Evolutionary conservation across 2,113 vertebrate species (phyloP), one percentile per base, ranked within the genome.

Genomic region (Tiliqua scincoides): DNA sequence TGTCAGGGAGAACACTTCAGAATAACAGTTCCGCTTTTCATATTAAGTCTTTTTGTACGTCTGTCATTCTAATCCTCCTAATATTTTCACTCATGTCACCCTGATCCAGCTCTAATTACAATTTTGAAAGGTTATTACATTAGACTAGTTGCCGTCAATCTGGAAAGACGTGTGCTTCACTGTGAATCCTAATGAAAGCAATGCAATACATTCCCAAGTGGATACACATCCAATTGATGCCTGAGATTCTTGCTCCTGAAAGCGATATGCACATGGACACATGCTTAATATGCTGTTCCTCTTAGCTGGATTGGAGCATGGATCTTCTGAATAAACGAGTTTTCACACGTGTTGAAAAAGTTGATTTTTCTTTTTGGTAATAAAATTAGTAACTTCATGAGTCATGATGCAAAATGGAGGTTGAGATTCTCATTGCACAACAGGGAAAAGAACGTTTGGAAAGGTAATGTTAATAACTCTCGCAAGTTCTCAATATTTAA

Each of bases 351-450:
- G 23, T 37, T 25, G n/a, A 25, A 82, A 82, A 70, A 1, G 21
- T 32, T 35, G 12, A 7, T 80, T 43, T 11, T 12, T 70, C 35
- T 68, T 80, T 14, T 57, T 35, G 23, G n/a, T 15, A 32, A 71
- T 20, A 4, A 59, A n/a, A 35, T 54, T 84, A 85, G 43, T 17
- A 52, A 12, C 23, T 52, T 37, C 57, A 74, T 74, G 9, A 20
- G 71, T 63, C 30, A 63, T 48, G 4, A 21, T 85, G 59, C 87
- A 75, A 0, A 2, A 67, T 83, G 63, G 40, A 82, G 30, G 35
- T 87, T 85, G 77, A 90, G 86, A 70, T 74, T 90, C 83, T 83
- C 78, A 82, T 6, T 90, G 76, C 85, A 74, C 83, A 86, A 71
- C 6, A 23, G 88, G 80, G 5, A 86, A 85, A 92, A 68, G 32